Conservation (phyloP, 2,888 invertebrate species). For the Orchestes rusci region DNA sequence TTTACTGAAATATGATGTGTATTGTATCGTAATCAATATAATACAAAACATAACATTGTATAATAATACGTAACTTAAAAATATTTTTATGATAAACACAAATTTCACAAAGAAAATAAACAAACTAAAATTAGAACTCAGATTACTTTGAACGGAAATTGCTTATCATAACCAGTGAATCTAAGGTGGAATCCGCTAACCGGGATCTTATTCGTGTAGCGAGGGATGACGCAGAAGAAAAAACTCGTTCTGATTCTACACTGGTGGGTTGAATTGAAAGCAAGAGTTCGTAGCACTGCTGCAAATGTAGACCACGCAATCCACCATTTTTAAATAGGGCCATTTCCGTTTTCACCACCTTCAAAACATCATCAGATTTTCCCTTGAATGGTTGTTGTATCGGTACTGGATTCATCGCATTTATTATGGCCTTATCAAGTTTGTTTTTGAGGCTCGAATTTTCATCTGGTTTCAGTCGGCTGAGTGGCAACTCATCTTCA, state of each 20-base stretch:
- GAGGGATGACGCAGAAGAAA: slow-evolving; percentile 2
- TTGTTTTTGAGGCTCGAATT: slow-evolving; percentile 1
- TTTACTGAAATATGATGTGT: no score
- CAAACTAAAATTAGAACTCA: slow-evolving; percentile 4
- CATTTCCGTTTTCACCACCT: slow-evolving; percentile 4
- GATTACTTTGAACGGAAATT: slow-evolving; percentile 5
- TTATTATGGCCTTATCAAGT: slow-evolving; percentile 2
- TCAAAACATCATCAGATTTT: background rate
- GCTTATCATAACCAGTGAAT: background rate
- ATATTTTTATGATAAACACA: slow-evolving; percentile 5
- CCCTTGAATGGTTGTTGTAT: background rate
- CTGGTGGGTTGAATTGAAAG: slow-evolving; percentile 6
- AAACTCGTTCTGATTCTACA: slow-evolving; percentile 7
- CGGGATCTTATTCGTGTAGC: background rate
- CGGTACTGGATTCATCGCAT: background rate
- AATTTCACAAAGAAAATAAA: slow-evolving; percentile 4
- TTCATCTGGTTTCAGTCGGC: background rate
- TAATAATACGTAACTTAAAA: slow-evolving; percentile 8
- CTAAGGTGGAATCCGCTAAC: slow-evolving; percentile 5
- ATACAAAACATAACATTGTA: slow-evolving; percentile 7
- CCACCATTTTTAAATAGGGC: slow-evolving; percentile 8
- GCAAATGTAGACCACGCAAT: slow-evolving; percentile 7
- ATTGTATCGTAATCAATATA: no score
- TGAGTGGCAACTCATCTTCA: background rate
- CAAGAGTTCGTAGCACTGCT: slow-evolving; percentile 5